Conservation (phyloP, 1,140 invertebrate species). For the Coelopa frigida region DNA sequence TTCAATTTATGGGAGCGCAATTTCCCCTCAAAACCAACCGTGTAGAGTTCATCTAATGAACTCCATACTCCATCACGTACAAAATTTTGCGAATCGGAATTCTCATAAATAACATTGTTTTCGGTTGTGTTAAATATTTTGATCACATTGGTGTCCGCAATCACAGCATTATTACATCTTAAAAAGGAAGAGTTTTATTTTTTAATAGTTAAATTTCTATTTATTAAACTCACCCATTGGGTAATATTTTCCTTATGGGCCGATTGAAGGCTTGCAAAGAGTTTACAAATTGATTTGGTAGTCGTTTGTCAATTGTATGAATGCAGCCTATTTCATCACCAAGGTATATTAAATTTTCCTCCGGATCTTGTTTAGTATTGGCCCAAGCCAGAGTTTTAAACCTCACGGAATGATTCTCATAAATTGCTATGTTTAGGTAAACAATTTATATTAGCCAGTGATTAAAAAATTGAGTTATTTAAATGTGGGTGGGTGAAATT, state of each 20-base stretch:
- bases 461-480: background rate
- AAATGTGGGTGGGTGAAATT: background rate
- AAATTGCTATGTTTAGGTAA: slow-evolving; percentile 11
- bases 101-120: slow-evolving; percentile 7
- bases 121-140: slow-evolving; percentile 4
- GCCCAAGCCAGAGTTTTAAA: slow-evolving; percentile 13
- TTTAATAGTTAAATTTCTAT: background rate
- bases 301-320: slow-evolving; percentile 9
- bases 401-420: slow-evolving; percentile 5
- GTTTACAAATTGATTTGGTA: slow-evolving; percentile 10
- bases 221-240: slow-evolving; percentile 9
- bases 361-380: background rate
- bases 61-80: slow-evolving; percentile 11
- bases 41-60: background rate
- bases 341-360: slow-evolving; percentile 6
- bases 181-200: background rate
- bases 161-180: slow-evolving; percentile 8
- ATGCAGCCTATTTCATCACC: slow-evolving; percentile 14
- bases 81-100: slow-evolving; percentile 5
- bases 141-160: slow-evolving; percentile 10
- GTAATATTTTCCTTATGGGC: slow-evolving; percentile 13
- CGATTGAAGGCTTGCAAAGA: slow-evolving; percentile 6
- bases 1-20: slow-evolving; percentile 6
- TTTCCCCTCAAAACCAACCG: slow-evolving; percentile 14
- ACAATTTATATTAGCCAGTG: too few relatives aligned